Base-by-base conservation (phyloP, 2,113 vertebrate genomes). In the Oncorhynchus kisutch region DNA sequence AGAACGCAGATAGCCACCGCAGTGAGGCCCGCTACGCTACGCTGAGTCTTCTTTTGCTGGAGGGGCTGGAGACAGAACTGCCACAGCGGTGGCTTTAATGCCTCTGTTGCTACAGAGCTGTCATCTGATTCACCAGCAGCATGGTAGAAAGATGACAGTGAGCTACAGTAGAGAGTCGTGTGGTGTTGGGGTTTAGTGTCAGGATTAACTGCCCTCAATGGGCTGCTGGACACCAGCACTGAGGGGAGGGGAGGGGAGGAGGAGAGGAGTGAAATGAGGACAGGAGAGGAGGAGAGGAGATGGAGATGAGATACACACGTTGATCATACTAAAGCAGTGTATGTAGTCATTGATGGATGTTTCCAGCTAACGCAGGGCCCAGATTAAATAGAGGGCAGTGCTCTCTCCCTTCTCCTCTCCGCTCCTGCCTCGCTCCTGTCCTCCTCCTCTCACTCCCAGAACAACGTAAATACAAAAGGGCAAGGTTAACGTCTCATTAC, bases 291-390 rank as follows among this genome's bases (percentile, higher is more conserved):
- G 24, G 64, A 11, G 24, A 66, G 25, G 24, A 25, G 24, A 27
- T 24, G 12, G 4, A 12, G 39, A 45, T 45, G 39, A 64, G 20
- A 34, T 54, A 60, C 70, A 59, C 49, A 20, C n/a, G 68, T 66
- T 59, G 72, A 62, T 79, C 78, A 81, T 66, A 59, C 39, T 12
- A 11, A 45, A 57, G 70, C 60, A 51, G 71, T 24, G 65, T 69
- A 9, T 24, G 77, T n/a, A 20, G 51, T 14, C 59, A 68, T 73
- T 81, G 79, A 87, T 83, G 76, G 83, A 78, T 83, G 77, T 62
- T 67, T 24, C 45, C 31, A 25, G n/a, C 59, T 77, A 39, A 76
- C 71, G 51, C 54, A 45, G 68, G 65, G 70, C 78, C 71, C 70
- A 79, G 49, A 84, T 81, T 68, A 76, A 81, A 62, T 72, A 83